These are phyloP conservation scores for Stratiomys singularior DNA, from an alignment of 2,888 invertebrate species.

Conservation along the genomic window DNA sequence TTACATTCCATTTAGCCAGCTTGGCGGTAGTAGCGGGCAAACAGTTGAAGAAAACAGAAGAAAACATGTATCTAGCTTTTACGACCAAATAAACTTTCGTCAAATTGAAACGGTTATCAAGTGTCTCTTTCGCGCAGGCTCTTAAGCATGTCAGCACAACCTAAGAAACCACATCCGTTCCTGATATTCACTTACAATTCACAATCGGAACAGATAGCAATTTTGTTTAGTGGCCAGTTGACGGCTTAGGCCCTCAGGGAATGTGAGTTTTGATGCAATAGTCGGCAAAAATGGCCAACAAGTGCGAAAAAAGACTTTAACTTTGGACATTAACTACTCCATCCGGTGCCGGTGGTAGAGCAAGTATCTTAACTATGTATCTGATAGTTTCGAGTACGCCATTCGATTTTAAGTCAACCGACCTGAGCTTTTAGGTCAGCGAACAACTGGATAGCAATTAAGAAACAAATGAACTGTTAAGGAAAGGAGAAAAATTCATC, in stretches of 20 bases:
- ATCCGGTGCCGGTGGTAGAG: conserved; percentile 13
- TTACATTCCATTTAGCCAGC: conserved; percentile 36
- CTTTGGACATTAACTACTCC: conserved; percentile 33
- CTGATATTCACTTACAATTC: conserved; percentile 21
- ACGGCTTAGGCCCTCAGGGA: conserved; percentile 11
- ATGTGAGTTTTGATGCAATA: conserved; percentile 5
- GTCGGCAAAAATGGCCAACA: neutral
- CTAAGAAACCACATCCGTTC: conserved; percentile 44
- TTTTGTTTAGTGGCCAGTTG: neutral
- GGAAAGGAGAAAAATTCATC: too few species aligned
- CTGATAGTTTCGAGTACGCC: neutral
- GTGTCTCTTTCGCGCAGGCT: neutral
- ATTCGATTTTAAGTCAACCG: neutral
- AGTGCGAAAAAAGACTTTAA: conserved; percentile 18
- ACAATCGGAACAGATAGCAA: conserved; percentile 1
- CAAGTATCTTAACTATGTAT: conserved; percentile 1
- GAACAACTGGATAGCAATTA: neutral
- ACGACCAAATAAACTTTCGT: conserved; percentile 38
- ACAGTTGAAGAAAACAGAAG: neutral
- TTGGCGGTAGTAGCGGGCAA: neutral
- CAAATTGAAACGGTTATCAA: conserved; percentile 29
- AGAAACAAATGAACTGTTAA: too few species aligned
- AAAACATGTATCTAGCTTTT: neutral
- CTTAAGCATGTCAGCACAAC: too few species aligned
- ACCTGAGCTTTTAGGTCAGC: neutral